These are phyloP conservation scores for Drosophila sulfurigaster DNA, from an alignment of 1,140 invertebrate genomes.

Conservation along the genomic window DNA sequence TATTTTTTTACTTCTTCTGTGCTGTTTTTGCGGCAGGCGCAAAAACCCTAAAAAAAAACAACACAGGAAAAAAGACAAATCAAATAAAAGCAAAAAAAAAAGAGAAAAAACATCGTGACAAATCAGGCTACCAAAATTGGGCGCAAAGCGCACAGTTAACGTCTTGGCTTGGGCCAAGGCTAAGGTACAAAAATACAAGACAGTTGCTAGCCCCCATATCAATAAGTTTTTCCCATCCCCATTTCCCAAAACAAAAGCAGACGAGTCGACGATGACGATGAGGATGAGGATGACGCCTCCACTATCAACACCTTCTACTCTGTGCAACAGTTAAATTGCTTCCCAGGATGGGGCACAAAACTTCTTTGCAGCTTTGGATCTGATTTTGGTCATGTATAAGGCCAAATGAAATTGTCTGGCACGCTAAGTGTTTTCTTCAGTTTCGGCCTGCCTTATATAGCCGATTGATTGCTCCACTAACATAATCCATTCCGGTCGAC, in stretches of 20 bases:
- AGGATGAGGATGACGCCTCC: slow-evolving; percentile 30
- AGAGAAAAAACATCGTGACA: slow-evolving; percentile 81
- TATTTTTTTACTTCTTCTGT: slow-evolving; percentile 18
- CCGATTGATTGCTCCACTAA: slow-evolving; percentile 79
- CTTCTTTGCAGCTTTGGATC: slow-evolving; percentile 19
- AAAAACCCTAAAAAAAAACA: slow-evolving; percentile 37
- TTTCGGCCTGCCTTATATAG: slow-evolving; percentile 70
- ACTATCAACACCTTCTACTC: slow-evolving; percentile 46
- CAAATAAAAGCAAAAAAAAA: slow-evolving; percentile 40
- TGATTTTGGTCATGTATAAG: slow-evolving; percentile 71
- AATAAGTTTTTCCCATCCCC: slow-evolving; percentile 74
- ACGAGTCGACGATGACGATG: background rate
- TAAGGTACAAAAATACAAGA: slow-evolving; percentile 1
- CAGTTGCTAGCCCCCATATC: slow-evolving; percentile 58
- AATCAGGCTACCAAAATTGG: slow-evolving; percentile 85
- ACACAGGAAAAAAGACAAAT: slow-evolving; percentile 17
- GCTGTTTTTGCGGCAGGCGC: slow-evolving; percentile 29
- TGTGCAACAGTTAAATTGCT: slow-evolving; percentile 52
- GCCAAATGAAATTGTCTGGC: slow-evolving; percentile 79
- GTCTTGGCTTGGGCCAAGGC: slow-evolving; percentile 32
- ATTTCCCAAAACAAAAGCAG: slow-evolving; percentile 2
- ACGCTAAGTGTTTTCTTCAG: slow-evolving; percentile 78
- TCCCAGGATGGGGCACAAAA: slow-evolving; percentile 46
- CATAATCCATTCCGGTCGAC: slow-evolving; percentile 44
- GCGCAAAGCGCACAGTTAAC: slow-evolving; percentile 58